Evolutionary conservation across 2,888 invertebrate genomes (phyloP).

Genomic region (Phoenoteleia sp.): DNA sequence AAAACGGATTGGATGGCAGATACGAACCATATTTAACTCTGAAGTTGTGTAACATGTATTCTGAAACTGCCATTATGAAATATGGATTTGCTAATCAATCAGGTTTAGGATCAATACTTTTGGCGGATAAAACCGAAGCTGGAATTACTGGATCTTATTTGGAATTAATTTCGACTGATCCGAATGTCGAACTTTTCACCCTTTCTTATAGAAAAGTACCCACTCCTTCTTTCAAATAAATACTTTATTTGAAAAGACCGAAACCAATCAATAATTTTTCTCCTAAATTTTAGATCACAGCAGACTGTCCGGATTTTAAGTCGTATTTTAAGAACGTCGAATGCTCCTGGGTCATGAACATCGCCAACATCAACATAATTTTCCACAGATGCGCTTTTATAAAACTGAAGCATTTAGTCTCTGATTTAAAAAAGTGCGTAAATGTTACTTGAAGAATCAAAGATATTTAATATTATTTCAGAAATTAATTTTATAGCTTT

Average conservation of each 20-base stretch:
- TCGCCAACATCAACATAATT: slow-evolving; percentile 89
- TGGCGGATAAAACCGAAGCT: slow-evolving; percentile 93
- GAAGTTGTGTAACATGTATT: slow-evolving; percentile 90
- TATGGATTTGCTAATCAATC: slow-evolving; percentile 93
- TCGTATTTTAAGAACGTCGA: slow-evolving; percentile 94
- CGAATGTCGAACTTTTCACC: slow-evolving; percentile 90
- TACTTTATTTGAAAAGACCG: too few relatives aligned
- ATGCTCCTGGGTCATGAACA: slow-evolving; percentile 91
- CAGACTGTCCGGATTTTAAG: slow-evolving; percentile 94
- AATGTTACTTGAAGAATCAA: slow-evolving; percentile 21
- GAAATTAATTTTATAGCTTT: too few relatives aligned
- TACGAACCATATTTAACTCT: slow-evolving; percentile 93
- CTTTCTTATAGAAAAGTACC: slow-evolving; percentile 93
- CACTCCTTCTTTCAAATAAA: background rate
- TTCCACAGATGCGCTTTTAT: slow-evolving; percentile 92
- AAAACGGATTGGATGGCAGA: slow-evolving; percentile 83
- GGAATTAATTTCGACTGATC: slow-evolving; percentile 91
- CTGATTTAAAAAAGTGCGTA: slow-evolving; percentile 86
- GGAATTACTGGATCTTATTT: slow-evolving; percentile 92
- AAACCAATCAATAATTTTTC: too few relatives aligned
- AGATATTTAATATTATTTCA: too few relatives aligned
- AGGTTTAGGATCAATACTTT: slow-evolving; percentile 89
- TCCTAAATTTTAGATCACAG: slow-evolving; percentile 89
- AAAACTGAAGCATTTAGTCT: slow-evolving; percentile 90
- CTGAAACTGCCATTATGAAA: slow-evolving; percentile 93